Conservation (phyloP, 2,888 invertebrate genomes). For the Chymomyza fuscimana region DNA sequence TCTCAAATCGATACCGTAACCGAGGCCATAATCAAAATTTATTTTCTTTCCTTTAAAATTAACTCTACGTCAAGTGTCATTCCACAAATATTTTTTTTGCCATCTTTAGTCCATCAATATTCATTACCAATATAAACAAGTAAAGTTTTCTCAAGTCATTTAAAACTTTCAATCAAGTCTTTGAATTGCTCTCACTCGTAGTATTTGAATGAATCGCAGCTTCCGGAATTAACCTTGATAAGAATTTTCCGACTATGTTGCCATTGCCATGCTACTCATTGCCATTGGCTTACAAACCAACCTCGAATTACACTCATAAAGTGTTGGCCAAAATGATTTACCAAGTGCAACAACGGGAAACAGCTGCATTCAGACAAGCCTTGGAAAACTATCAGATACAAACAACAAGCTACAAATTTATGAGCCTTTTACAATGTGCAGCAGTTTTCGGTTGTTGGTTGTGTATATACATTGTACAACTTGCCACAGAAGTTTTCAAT, state of each 20-base stretch:
- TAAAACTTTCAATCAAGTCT: not conserved
- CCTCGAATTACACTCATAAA: conserved; percentile 20
- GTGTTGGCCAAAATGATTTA: conserved; percentile 13
- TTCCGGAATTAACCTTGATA: not conserved
- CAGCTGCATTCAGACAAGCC: not conserved
- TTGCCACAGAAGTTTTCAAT: conserved; percentile 14
- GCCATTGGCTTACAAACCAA: conserved; percentile 8
- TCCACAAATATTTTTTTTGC: not conserved
- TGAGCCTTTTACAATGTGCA: conserved; percentile 29
- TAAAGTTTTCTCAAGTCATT: not conserved
- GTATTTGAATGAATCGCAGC: not conserved
- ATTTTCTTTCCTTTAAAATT: too few relatives aligned
- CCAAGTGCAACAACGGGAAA: not conserved
- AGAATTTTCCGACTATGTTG: not conserved
- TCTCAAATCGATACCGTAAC: too few relatives aligned
- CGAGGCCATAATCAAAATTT: too few relatives aligned
- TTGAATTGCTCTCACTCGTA: not conserved
- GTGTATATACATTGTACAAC: not conserved
- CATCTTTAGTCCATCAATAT: not conserved
- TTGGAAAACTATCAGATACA: not conserved
- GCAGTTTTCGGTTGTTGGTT: not conserved
- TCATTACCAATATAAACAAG: not conserved
- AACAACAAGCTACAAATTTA: conserved; percentile 20
- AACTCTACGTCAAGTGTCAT: too few relatives aligned
- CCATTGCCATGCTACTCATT: not conserved